These are phyloP conservation scores for Xiphydria camelus DNA, from an alignment of 2,888 invertebrate genomes.

Conservation along the genomic window DNA sequence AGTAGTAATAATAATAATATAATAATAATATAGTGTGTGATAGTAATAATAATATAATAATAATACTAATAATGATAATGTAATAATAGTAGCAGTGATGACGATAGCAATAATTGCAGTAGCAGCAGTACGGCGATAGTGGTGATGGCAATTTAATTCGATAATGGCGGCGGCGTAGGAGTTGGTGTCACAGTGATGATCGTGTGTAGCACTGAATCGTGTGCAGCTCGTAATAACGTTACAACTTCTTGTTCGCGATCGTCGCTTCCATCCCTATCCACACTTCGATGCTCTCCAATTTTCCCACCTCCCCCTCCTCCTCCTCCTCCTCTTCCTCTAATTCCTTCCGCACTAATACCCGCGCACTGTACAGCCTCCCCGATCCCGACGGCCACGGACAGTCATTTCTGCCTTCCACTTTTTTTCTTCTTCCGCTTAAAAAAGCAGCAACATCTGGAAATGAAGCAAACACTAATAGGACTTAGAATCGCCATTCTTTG, in stretches of 20 bases:
- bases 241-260: slow-evolving; percentile 62
- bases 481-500: slow-evolving; percentile 50
- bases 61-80: slow-evolving; percentile 34
- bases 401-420: slow-evolving; percentile 88
- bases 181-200: slow-evolving; percentile 48
- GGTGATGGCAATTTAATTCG: slow-evolving; percentile 37
- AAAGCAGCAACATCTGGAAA: slow-evolving; percentile 96
- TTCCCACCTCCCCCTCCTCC: slow-evolving; percentile 10
- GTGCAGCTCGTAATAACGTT: slow-evolving; percentile 65
- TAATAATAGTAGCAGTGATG: slow-evolving; percentile 4
- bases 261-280: slow-evolving; percentile 10
- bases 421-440: slow-evolving; percentile 99
- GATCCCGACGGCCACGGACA: slow-evolving; percentile 71
- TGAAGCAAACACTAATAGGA: slow-evolving; percentile 58
- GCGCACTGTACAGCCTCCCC: slow-evolving; percentile 59
- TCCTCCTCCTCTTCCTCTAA: slow-evolving; percentile 15
- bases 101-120: slow-evolving; percentile 30
- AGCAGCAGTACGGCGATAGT: slow-evolving; percentile 3
- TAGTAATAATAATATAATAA: slow-evolving; percentile 31
- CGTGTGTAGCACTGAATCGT: slow-evolving; percentile 64
- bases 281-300: slow-evolving; percentile 15
- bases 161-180: slow-evolving; percentile 46
- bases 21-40: slow-evolving; percentile 9
- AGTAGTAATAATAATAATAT: slow-evolving; percentile 24
- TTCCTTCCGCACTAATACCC: slow-evolving; percentile 43